Base-by-base conservation (phyloP, 2,888 invertebrate genomes). In the Cotesia congregata region DNA sequence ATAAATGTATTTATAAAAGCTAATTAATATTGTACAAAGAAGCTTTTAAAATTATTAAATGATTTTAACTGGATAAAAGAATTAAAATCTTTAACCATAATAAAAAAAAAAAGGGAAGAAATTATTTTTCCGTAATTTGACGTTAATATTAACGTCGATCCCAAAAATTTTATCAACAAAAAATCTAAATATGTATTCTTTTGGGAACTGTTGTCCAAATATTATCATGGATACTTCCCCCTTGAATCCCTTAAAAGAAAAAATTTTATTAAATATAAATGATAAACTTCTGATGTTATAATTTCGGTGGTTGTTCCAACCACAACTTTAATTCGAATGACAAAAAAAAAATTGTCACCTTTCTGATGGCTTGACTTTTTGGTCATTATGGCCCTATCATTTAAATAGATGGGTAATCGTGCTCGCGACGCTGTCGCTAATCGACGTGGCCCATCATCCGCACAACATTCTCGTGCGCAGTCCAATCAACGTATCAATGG, bases 401-500 rank as follows among this genome's bases (percentile, higher is more conserved):
- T 84, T 84, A 83, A 88, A 83, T 88, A 89, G 89, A 89, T 89
- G 88, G 89, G 89, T 85, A 88, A 89, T 88, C 88, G 89, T 83
- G 88, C 89, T 88, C 89, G 89, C 84, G 89, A 89, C 85, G 88
- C 87, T 86, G 85, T 86, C 84, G 87, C 85, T 87, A 89, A 88
- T 83, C 88, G 89, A 85, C 89, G 89, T 85, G 88, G 87, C 88
- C 89, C 86, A 85, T 72, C 72, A 65, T 85, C 86, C 82, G 86
- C 86, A 83, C 88, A 87, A 87, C 87, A 88, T 86, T 86, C 86
- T 86, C 88, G 88, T 88, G 85, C 86, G 83, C 83, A 77, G 86
- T 88, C 88, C 87, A 88, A 86, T 85, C 89, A 89, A 86, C 89
- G 88, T 88, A 88, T 86, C 86, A 88, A 88, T 84, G 89, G 89